Evolutionary conservation across 2,888 invertebrate species (phyloP), one percentile per base, ranked within the genome.

Genomic region (Bellardia pandia): DNA sequence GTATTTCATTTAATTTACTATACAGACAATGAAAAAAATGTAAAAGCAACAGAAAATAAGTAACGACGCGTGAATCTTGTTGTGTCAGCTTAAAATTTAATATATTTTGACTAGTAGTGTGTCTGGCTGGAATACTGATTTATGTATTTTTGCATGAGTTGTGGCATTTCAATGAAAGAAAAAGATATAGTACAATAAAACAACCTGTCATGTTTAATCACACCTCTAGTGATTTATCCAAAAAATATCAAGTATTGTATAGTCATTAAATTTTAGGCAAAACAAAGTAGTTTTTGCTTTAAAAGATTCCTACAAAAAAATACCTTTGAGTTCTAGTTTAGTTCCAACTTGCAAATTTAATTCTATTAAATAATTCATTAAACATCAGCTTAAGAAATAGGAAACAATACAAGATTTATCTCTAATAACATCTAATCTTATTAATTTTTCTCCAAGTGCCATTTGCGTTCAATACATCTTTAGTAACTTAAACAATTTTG

Each of bases 41-140:
- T 30, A 11, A n/a, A 42, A 53, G 71, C 6, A 13, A 14, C 3
- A 23, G 13, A 16, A 64, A 64, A 51, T 45, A 64, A 64, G 45
- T 83, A 69, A 71, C 71, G 60, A 37, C 33, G 62, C 66, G 56
- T 83, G 30, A 69, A 66, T 81, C 58, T 62, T 76, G 69, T 69
- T 83, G 76, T 64, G 69, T 83, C 71, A 71, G 71, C 77, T 77
- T 71, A 64, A 77, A 83, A 71, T 68, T 72, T 66, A 77, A 76
- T 77, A 71, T 42, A 56, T 33, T 83, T 83, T 71, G 53, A 77
- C 53, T 71, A 11, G 45, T 7, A 14, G 37, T 45, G 69, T 56
- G 76, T 71, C 83, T 83, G 76, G 42, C 71, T 69, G 53, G 62
- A 80, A 68, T 76, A 60, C 62, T 76, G 76, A 76, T 68, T 60